Evolutionary conservation across 2,888 invertebrate genomes (phyloP).

Genomic region (Xylota sylvarum): DNA sequence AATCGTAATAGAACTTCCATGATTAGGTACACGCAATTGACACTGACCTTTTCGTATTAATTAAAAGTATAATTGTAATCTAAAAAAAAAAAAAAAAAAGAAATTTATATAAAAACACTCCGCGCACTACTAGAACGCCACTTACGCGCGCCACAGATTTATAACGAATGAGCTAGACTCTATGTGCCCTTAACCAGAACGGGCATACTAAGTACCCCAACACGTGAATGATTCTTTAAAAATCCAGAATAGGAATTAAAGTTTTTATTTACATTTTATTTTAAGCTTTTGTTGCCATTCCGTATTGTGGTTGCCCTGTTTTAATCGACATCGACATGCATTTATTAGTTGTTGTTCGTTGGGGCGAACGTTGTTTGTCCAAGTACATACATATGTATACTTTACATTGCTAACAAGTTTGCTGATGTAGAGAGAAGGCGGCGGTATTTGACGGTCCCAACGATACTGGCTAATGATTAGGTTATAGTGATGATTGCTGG

Average conservation of each 20-base stretch:
- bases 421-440: background rate
- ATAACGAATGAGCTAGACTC: constrained; percentile 57
- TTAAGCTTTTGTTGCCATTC: constrained; percentile 41
- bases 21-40: background rate
- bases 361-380: constrained; percentile 22
- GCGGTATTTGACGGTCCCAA: background rate
- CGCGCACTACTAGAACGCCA: constrained; percentile 19
- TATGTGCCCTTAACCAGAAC: constrained; percentile 51
- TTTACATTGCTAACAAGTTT: constrained; percentile 29
- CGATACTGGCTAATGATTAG: background rate
- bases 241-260: constrained; percentile 64
- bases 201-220: constrained; percentile 28
- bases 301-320: constrained; percentile 15
- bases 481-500: background rate
- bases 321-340: constrained; percentile 31
- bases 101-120: background rate
- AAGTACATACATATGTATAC: too few species aligned
- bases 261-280: constrained; percentile 24
- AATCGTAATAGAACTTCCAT: constrained; percentile 78
- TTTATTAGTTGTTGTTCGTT: constrained; percentile 52
- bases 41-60: constrained; percentile 16
- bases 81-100: background rate
- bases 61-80: constrained; percentile 18
- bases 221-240: constrained; percentile 43
- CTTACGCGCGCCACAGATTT: constrained; percentile 46